Percentiles rank a stretch among this genome's conserved stretches.
Evolutionary conservation across 92 coral and sea anemone species (phyloP).

Genomic region (Porites lobata): DNA sequence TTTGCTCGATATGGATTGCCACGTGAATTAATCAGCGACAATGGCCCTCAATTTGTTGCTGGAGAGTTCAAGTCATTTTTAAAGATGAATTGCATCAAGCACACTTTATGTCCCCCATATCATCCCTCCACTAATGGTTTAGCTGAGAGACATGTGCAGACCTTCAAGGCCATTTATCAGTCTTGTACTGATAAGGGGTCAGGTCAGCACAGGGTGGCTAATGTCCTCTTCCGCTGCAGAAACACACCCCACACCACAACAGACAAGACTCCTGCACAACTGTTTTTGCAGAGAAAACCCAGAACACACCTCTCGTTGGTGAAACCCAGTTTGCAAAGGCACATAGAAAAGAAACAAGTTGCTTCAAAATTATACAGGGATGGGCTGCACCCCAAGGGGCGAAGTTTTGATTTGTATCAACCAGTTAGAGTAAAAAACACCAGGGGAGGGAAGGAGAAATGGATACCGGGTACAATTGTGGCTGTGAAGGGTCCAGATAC

Average conservation of each 20-base stretch:
- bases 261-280: constrained; percentile 21
- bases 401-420: neutral
- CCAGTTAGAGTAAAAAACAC: neutral
- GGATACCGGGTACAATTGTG: too few relatives aligned
- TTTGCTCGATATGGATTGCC: too few relatives aligned
- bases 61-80: too few relatives aligned
- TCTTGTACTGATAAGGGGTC: constrained; percentile 3
- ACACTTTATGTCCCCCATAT: too few relatives aligned
- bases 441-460: constrained; percentile 1
- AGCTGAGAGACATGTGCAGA: constrained; percentile 23
- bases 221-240: neutral
- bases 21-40: too few relatives aligned
- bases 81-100: too few relatives aligned
- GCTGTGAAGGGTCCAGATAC: too few relatives aligned
- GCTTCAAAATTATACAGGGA: constrained; percentile 10
- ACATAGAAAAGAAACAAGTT: neutral
- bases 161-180: constrained; percentile 30
- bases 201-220: too few relatives aligned
- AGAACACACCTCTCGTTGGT: constrained; percentile 13
- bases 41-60: too few relatives aligned
- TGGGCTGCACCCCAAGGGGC: neutral
- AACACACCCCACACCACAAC: constrained; percentile 25
- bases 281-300: constrained; percentile 28
- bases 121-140: too few relatives aligned
- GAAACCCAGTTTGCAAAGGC: neutral